Evolutionary conservation across 2,113 vertebrate genomes (phyloP).

Genomic region (Cavia porcellus): DNA sequence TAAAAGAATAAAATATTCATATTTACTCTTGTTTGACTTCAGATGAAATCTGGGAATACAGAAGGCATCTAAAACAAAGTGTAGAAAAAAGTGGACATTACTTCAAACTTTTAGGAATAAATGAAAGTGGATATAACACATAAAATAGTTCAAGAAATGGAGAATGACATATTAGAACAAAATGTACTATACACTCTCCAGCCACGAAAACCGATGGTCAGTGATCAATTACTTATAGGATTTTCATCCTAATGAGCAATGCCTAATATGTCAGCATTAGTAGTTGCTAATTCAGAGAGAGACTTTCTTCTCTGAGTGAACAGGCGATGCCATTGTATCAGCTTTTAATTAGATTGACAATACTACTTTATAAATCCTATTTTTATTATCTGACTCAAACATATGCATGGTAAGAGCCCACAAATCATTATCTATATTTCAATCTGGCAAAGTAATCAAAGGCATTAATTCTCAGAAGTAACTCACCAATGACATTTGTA

Average conservation of each 20-base stretch:
- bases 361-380: accelerated
- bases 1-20: constrained; percentile 16
- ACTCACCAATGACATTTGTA: not conserved
- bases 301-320: not conserved
- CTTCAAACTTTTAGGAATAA: not conserved
- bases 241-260: not conserved
- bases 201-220: not conserved
- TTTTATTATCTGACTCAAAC: constrained; percentile 2
- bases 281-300: constrained; percentile 24
- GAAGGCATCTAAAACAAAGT: constrained; percentile 43
- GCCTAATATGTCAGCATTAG: not conserved
- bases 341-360: constrained; percentile 58
- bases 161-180: not conserved
- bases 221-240: not conserved
- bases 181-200: not conserved
- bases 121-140: not conserved
- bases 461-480: not conserved
- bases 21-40: constrained; percentile 8
- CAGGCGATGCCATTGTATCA: not conserved
- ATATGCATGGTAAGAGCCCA: not conserved
- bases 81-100: not conserved
- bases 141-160: not conserved
- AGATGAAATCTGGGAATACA: constrained; percentile 51
- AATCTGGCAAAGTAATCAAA: not conserved
- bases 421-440: not conserved